phyloP scores from a whole-genome alignment of 2,888 invertebrate genomes.

The Polyploca ridens region DNA sequence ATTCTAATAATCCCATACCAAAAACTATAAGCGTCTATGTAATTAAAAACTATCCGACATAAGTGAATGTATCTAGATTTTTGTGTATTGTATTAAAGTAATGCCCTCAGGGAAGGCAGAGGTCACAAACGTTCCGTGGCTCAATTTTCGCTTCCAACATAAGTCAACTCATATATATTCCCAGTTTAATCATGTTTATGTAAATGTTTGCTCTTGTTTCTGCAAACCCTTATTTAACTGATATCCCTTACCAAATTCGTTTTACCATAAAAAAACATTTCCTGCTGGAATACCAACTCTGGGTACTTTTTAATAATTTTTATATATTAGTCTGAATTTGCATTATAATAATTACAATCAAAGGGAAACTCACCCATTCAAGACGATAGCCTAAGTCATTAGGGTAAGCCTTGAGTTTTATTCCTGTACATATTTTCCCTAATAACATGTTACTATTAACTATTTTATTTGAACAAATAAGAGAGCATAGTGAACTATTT shows the following conservation, averaged over 20 bases:
- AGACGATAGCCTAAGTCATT: too few relatives aligned
- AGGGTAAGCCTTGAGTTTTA: too few relatives aligned
- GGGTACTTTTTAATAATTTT: too few relatives aligned
- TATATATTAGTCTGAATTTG: too few relatives aligned
- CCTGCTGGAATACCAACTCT: background rate
- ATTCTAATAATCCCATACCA: background rate
- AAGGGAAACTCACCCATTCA: too few relatives aligned
- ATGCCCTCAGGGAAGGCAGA: slow-evolving; percentile 26
- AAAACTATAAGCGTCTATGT: slow-evolving; percentile 14
- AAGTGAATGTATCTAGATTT: slow-evolving; percentile 19
- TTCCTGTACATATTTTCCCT: too few relatives aligned
- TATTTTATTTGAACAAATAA: too few relatives aligned
- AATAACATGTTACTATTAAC: too few relatives aligned
- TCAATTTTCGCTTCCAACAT: slow-evolving; percentile 30
- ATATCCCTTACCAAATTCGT: slow-evolving; percentile 27
- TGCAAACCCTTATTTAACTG: slow-evolving; percentile 25
- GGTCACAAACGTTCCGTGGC: slow-evolving; percentile 25
- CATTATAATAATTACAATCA: too few relatives aligned
- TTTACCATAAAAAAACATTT: slow-evolving; percentile 12
- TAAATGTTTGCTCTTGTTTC: slow-evolving; percentile 49
- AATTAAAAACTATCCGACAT: slow-evolving; percentile 24
- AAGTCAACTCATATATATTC: slow-evolving; percentile 59
- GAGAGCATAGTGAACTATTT: too few relatives aligned
- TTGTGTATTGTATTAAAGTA: slow-evolving; percentile 27
- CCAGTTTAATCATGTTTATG: slow-evolving; percentile 55